A percentile compares a stretch with the other conserved stretches of the same genome.
phyloP scores from a whole-genome alignment of 2,888 invertebrate species.

The Lasioglossum calceatum region DNA sequence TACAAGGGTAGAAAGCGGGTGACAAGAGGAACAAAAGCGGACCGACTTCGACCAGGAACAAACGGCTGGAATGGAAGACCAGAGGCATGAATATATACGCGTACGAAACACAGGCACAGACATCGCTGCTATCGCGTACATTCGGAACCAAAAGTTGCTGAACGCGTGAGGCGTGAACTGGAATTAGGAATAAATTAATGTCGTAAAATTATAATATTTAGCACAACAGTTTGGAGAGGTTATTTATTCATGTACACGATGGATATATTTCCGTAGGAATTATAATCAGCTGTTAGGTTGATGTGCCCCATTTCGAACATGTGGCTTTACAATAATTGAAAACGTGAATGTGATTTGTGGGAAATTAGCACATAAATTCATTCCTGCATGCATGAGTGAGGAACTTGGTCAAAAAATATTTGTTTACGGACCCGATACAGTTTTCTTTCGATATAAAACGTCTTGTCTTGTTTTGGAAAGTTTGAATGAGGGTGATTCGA shows the following conservation, averaged over 20 bases:
- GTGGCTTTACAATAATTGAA: not conserved
- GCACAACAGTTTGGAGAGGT: not conserved
- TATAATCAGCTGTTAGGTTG: not conserved
- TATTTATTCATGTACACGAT: not conserved
- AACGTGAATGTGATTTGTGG: not conserved
- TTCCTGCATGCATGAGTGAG: too few species aligned
- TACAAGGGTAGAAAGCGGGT: conserved; percentile 60
- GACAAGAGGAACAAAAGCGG: conserved; percentile 61
- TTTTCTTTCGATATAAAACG: not conserved
- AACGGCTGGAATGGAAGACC: conserved; percentile 46
- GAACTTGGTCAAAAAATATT: too few species aligned
- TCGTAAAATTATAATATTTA: not conserved
- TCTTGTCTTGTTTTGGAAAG: not conserved
- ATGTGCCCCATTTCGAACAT: not conserved
- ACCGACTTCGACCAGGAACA: conserved; percentile 50
- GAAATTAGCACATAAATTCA: too few species aligned
- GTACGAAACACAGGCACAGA: conserved; percentile 13
- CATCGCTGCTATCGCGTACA: conserved; percentile 16
- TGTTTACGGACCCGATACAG: too few species aligned
- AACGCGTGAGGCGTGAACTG: not conserved
- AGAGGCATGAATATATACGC: conserved; percentile 33
- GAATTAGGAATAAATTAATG: not conserved
- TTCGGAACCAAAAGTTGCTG: conserved; percentile 9
- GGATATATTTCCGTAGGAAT: not conserved
- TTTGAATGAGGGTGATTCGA: too few species aligned